phyloP scores from a whole-genome alignment of 2,113 vertebrate species.

The Forbesichthys agassizii region DNA sequence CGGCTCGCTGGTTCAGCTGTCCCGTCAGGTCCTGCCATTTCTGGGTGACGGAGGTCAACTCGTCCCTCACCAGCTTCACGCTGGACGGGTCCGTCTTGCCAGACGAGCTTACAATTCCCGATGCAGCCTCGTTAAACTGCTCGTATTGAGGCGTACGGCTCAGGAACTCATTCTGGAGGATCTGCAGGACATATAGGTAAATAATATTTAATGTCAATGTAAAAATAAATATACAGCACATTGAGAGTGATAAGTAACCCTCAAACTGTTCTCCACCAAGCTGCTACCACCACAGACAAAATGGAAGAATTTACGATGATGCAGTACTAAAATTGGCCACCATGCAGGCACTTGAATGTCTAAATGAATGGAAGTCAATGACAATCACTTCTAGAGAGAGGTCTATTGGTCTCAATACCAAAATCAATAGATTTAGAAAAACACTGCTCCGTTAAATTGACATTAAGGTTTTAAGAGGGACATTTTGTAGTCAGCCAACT shows the following conservation, averaged over 20 bases:
- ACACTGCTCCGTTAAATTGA: too few relatives aligned
- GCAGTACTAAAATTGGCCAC: too few relatives aligned
- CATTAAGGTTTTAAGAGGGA: too few relatives aligned
- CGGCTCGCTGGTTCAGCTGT: conserved; percentile 84
- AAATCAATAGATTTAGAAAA: too few relatives aligned
- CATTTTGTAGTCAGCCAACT: too few relatives aligned
- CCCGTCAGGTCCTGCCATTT: conserved; percentile 89
- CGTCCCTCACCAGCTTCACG: conserved; percentile 81
- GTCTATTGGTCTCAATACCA: neutral
- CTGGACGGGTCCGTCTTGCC: conserved; percentile 75
- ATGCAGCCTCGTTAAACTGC: conserved; percentile 82
- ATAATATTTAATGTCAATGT: neutral
- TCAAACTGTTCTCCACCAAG: neutral
- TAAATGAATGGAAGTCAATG: too few relatives aligned
- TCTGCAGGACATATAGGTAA: conserved; percentile 69
- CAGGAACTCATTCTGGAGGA: conserved; percentile 96
- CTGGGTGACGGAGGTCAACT: conserved; percentile 81
- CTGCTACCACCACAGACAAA: neutral
- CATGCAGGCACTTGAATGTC: too few relatives aligned
- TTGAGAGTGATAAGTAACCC: neutral
- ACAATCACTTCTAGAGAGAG: too few relatives aligned
- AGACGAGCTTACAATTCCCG: conserved; percentile 81
- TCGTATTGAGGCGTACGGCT: conserved; percentile 90
- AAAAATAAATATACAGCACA: neutral
- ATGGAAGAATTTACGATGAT: neutral